Percentiles rank a stretch among this genome's conserved stretches.
These are phyloP conservation scores for Furcula furcula DNA, from an alignment of 2,888 invertebrate species.

Conservation along the genomic window DNA sequence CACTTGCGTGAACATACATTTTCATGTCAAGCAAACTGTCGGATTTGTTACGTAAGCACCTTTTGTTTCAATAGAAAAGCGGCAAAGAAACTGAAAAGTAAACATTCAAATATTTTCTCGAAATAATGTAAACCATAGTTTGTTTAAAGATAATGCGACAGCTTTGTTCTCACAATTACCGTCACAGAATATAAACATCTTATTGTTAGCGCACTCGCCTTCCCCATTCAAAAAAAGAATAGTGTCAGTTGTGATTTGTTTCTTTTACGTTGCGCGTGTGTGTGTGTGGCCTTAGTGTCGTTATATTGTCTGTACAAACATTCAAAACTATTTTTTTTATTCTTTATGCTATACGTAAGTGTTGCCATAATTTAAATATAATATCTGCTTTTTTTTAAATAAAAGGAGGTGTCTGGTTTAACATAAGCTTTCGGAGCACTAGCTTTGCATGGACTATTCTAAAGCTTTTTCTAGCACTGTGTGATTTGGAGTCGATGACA, in stretches of 20 bases:
- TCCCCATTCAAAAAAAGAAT: slow-evolving; percentile 18
- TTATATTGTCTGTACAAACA: not conserved
- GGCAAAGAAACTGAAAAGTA: too few species aligned
- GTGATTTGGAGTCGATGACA: slow-evolving; percentile 60
- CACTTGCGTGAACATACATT: not conserved
- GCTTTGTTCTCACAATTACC: slow-evolving; percentile 6
- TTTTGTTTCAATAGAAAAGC: too few species aligned
- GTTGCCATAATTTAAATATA: slow-evolving; percentile 14
- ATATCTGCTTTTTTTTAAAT: slow-evolving; percentile 20
- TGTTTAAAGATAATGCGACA: too few species aligned
- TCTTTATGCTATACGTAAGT: slow-evolving; percentile 31
- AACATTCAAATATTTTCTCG: too few species aligned
- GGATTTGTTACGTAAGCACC: too few species aligned
- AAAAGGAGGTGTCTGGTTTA: slow-evolving; percentile 11
- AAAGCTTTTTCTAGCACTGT: slow-evolving; percentile 33
- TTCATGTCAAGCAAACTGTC: too few species aligned
- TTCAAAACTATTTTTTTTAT: slow-evolving; percentile 13
- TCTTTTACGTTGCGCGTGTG: slow-evolving; percentile 21
- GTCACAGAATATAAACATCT: slow-evolving; percentile 6
- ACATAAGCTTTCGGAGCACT: slow-evolving; percentile 23
- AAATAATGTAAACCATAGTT: too few species aligned
- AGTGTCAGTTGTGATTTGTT: slow-evolving; percentile 18
- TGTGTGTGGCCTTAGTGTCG: slow-evolving; percentile 5
- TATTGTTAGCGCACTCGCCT: slow-evolving; percentile 23
- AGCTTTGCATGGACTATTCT: slow-evolving; percentile 38